Evolutionary conservation across 2,888 invertebrate genomes (phyloP).

Genomic region (Dyspetes luteomarginatus): DNA sequence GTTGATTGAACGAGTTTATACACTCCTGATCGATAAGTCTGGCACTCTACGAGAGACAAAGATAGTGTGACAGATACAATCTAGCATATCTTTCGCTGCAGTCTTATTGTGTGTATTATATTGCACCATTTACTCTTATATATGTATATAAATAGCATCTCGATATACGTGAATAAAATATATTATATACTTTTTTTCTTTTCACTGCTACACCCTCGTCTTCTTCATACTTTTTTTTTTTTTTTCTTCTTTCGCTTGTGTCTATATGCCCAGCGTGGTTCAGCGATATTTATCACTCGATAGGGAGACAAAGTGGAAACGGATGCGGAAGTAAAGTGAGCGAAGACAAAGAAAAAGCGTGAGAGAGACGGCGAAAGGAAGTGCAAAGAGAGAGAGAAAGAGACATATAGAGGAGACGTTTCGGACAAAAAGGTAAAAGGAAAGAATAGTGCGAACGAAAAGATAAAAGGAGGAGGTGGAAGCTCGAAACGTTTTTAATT

Average conservation of each 20-base stretch:
- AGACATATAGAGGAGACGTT: constrained; percentile 40
- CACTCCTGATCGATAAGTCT: constrained; percentile 39
- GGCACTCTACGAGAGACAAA: constrained; percentile 20
- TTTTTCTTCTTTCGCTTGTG: not conserved
- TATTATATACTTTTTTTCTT: constrained; percentile 7
- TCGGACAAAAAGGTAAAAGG: constrained; percentile 25
- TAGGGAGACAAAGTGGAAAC: constrained; percentile 60
- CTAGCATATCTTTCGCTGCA: constrained; percentile 6
- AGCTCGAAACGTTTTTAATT: constrained; percentile 70
- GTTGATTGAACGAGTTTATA: constrained; percentile 27
- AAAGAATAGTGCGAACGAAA: constrained; percentile 43
- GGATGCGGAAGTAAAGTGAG: constrained; percentile 58
- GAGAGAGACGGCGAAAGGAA: constrained; percentile 9
- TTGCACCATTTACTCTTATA: not conserved
- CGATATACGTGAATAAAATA: constrained; percentile 22
- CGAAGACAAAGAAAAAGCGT: constrained; percentile 50
- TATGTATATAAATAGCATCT: constrained; percentile 19
- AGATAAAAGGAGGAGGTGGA: constrained; percentile 49
- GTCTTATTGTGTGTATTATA: constrained; percentile 8
- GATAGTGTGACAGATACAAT: constrained; percentile 18
- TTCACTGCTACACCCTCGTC: not conserved
- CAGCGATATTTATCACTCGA: constrained; percentile 54
- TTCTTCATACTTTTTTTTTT: constrained; percentile 13
- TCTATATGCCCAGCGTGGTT: constrained; percentile 38
- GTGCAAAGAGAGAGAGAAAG: constrained; percentile 13